Evolutionary conservation across 2,113 vertebrate genomes (phyloP).

Genomic region (Abramis brama): DNA sequence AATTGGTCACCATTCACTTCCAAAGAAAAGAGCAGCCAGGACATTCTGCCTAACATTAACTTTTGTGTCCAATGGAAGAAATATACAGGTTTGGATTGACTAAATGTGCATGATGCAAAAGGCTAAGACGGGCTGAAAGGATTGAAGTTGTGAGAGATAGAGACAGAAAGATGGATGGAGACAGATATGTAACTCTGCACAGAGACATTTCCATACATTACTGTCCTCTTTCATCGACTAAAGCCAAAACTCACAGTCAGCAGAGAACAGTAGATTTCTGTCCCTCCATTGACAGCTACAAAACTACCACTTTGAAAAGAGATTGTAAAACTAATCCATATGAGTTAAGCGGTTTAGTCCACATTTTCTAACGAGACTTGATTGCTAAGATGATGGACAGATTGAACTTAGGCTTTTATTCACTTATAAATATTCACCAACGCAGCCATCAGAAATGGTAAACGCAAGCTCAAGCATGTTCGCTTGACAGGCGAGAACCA

Average conservation of each 20-base stretch:
- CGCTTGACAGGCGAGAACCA: too few relatives aligned
- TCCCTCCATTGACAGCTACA: too few relatives aligned
- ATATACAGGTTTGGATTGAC: background rate
- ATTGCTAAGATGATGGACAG: too few relatives aligned
- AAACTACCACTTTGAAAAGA: too few relatives aligned
- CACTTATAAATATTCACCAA: too few relatives aligned
- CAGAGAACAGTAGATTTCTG: background rate
- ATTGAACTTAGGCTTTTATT: too few relatives aligned
- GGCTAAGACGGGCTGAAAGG: background rate
- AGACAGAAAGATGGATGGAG: background rate
- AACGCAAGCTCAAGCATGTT: too few relatives aligned
- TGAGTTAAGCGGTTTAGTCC: too few relatives aligned
- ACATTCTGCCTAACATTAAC: background rate
- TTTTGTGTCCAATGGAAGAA: background rate
- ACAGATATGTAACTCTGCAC: background rate
- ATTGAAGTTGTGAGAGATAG: background rate
- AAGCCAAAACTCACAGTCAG: background rate
- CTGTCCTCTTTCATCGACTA: conserved; percentile 2
- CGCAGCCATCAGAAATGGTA: too few relatives aligned
- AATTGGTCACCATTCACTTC: background rate
- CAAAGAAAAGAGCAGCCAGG: background rate
- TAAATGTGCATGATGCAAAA: background rate
- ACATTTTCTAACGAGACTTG: too few relatives aligned
- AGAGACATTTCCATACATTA: background rate
- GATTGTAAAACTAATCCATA: too few relatives aligned